Conservation (phyloP, 2,888 invertebrate genomes). For the Pristionchus arcanus region DNA sequence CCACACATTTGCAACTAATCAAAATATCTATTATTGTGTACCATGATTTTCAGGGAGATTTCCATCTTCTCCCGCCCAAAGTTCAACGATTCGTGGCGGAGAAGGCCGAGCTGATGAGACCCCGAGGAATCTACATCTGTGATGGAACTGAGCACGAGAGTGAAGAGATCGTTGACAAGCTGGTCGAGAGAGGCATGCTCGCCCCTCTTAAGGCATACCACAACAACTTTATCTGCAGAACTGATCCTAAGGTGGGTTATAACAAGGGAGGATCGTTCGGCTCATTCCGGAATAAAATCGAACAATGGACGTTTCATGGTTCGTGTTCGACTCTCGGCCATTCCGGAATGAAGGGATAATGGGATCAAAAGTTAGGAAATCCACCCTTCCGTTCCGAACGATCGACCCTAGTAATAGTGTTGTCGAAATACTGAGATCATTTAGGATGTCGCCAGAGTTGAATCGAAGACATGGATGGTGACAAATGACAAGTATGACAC, state of each 20-base stretch:
- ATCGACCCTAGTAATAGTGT: too few species aligned
- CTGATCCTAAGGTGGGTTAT: constrained; percentile 86
- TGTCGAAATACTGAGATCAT: too few species aligned
- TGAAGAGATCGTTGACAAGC: constrained; percentile 72
- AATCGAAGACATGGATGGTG: constrained; percentile 94
- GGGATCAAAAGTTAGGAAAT: too few species aligned
- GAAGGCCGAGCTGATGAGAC: constrained; percentile 77
- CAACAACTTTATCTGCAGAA: constrained; percentile 88
- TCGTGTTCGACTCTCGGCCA: too few species aligned
- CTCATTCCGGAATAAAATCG: too few species aligned
- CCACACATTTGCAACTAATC: too few species aligned
- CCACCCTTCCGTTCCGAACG: too few species aligned
- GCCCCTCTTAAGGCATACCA: constrained; percentile 66
- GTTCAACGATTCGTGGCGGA: constrained; percentile 79
- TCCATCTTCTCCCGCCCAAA: constrained; percentile 77
- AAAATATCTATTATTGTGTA: too few species aligned
- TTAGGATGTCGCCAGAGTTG: constrained; percentile 96
- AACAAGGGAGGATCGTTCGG: too few species aligned
- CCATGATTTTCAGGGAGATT: constrained; percentile 78
- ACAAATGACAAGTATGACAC: constrained; percentile 87
- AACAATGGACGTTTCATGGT: too few species aligned
- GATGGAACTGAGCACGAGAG: constrained; percentile 77
- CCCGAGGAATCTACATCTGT: constrained; percentile 72
- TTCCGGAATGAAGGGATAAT: too few species aligned
- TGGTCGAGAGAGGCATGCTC: constrained; percentile 70